These are phyloP conservation scores for Archips crataeganus DNA, from an alignment of 2,888 invertebrate genomes.

Conservation along the genomic window DNA sequence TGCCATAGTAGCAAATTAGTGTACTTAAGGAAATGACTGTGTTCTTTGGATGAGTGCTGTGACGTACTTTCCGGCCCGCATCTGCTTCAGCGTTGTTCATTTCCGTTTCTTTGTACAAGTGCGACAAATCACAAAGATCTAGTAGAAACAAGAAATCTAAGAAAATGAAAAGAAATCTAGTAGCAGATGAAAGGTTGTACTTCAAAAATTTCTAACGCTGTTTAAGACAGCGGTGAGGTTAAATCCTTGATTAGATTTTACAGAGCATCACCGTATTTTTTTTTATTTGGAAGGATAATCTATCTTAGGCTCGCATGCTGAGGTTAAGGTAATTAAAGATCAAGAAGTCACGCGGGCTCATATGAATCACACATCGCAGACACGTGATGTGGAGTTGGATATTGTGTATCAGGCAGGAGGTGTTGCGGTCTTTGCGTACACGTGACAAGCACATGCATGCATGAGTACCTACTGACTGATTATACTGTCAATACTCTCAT, in stretches of 20 bases:
- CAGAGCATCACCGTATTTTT: constrained; percentile 4
- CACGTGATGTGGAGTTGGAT: constrained; percentile 12
- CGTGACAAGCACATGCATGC: constrained; percentile 24
- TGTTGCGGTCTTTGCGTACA: constrained; percentile 21
- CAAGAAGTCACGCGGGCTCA: constrained; percentile 26
- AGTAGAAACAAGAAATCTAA: neutral
- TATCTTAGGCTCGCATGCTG: neutral
- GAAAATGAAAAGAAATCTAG: neutral
- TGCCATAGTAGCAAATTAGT: constrained; percentile 6
- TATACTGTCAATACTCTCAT: neutral
- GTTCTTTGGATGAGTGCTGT: neutral
- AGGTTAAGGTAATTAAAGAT: constrained; percentile 9
- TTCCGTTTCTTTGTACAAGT: neutral
- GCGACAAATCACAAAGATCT: neutral
- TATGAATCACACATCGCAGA: constrained; percentile 12
- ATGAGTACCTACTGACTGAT: neutral
- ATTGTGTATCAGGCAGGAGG: constrained; percentile 28
- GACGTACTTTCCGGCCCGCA: neutral
- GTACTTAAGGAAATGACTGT: constrained; percentile 4
- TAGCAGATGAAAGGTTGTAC: too few species aligned
- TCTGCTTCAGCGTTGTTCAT: neutral
- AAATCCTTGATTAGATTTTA: neutral
- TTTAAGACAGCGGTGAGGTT: neutral
- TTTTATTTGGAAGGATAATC: constrained; percentile 6
- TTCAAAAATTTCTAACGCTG: neutral